Evolutionary conservation across 2,797 vertebrate genomes (phyloP), one percentile per base, ranked within the genome.

Genomic region (Coccyzus lansbergi): DNA sequence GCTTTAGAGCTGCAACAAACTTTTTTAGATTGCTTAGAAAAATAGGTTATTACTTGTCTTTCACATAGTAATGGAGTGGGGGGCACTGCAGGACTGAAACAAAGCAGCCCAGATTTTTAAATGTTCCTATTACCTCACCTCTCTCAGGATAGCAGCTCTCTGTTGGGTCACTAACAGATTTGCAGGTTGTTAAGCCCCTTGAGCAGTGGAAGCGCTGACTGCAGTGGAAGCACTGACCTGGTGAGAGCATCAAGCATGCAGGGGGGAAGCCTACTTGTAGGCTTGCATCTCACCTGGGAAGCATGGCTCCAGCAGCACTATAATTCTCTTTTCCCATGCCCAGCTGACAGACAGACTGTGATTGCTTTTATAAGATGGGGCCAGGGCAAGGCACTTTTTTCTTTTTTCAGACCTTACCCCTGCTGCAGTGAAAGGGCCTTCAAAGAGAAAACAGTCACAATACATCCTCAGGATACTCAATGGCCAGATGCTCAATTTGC

Each of bases 291-390:
- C 15, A 46, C 12, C 16, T 20, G 52, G 13, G 10, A 65, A 64
- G n/a, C 24, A 58, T 0, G 0, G 51, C 20, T 55, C n/a, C 31
- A 49, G 69, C 53, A 42, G 20, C 1, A 2, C 34, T 20, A 8
- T 20, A 52, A 34, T 40, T n/a, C 65, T 26, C n/a, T 34, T 34
- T 31, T 46, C 52, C 52, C 46, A 25, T 17, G 33, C 33, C 18
- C 52, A 65, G 53, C n/a, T 51, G 15, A 40, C 21, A 42, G 34
- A 36, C 33, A 55, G 56, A 21, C 17, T 38, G 12, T 24, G 18
- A 20, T 44, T 36, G 10, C 28, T 48, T 31, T 48, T 62, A 31
- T 52, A 80, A 52, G 53, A 58, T 4, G 8, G 9, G 49, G 33
- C 7, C 31, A 74, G 33, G 31, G 16, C 26, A 67, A 52, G n/a